These are phyloP conservation scores for Amblyjoppa proteus DNA, from an alignment of 2,888 invertebrate genomes.

Conservation along the genomic window DNA sequence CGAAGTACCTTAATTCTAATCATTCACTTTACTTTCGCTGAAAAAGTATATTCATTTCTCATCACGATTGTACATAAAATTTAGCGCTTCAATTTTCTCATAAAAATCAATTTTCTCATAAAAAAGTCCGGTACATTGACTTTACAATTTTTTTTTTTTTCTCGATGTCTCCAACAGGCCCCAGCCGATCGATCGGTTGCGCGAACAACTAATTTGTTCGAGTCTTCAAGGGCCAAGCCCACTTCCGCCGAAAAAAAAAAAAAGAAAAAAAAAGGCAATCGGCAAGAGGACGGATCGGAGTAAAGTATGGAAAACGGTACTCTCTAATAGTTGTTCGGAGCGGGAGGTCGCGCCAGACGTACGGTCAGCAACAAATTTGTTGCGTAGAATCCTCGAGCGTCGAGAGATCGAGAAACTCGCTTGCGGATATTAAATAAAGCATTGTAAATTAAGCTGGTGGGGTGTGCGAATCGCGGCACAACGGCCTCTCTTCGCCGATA, in stretches of 20 bases:
- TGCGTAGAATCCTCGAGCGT: slow-evolving; percentile 42
- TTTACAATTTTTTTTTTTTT: too few relatives aligned
- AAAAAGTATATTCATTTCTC: too few relatives aligned
- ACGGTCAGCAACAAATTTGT: slow-evolving; percentile 53
- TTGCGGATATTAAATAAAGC: slow-evolving; percentile 64
- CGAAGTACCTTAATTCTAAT: too few relatives aligned
- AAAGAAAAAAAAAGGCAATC: neutral
- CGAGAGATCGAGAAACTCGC: slow-evolving; percentile 25
- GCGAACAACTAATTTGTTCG: too few relatives aligned
- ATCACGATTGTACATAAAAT: too few relatives aligned
- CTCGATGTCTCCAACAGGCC: neutral
- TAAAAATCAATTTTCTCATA: too few relatives aligned
- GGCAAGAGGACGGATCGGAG: slow-evolving; percentile 14
- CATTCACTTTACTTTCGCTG: too few relatives aligned
- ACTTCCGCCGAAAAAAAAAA: neutral
- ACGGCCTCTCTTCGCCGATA: slow-evolving; percentile 29
- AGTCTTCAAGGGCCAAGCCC: too few relatives aligned
- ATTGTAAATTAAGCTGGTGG: slow-evolving; percentile 69
- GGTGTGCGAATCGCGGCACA: slow-evolving; percentile 49
- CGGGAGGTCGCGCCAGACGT: slow-evolving; percentile 40
- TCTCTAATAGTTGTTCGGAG: slow-evolving; percentile 51
- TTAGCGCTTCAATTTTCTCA: too few relatives aligned
- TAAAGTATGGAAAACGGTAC: slow-evolving; percentile 54
- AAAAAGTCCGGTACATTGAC: too few relatives aligned
- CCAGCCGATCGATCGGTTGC: neutral